A percentile compares a stretch with the other conserved stretches of the same genome.
These are phyloP conservation scores for Xestia sexstrigata DNA, from an alignment of 2,888 invertebrate species.

Conservation along the genomic window DNA sequence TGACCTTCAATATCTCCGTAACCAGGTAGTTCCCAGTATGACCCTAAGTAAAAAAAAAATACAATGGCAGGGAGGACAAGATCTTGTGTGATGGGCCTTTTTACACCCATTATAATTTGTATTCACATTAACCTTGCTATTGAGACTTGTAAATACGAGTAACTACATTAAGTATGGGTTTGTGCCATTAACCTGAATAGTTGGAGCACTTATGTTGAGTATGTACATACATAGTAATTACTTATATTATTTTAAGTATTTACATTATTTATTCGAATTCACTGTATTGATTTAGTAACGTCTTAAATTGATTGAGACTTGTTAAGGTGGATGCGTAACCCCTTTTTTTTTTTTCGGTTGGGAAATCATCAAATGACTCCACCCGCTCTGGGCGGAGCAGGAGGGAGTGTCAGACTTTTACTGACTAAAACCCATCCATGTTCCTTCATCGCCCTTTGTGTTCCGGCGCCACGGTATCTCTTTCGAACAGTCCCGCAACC, in stretches of 20 bases:
- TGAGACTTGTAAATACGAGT: slow-evolving; percentile 44
- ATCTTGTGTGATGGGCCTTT: background rate
- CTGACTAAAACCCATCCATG: no score
- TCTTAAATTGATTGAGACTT: background rate
- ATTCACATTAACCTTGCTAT: slow-evolving; percentile 40
- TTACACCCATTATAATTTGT: background rate
- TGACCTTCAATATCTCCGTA: background rate
- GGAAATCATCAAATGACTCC: no score
- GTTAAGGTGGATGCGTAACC: no score
- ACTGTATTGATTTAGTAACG: background rate
- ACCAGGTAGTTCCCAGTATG: background rate
- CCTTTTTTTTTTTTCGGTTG: no score
- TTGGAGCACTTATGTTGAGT: slow-evolving; percentile 11
- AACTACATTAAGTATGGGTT: slow-evolving; percentile 6
- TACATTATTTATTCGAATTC: background rate
- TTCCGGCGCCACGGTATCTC: no score
- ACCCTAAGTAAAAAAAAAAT: background rate
- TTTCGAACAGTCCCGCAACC: no score
- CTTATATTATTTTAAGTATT: background rate
- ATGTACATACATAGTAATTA: slow-evolving; percentile 4
- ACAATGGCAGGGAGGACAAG: background rate
- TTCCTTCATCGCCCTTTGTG: no score
- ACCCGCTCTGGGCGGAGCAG: no score
- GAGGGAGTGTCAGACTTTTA: no score
- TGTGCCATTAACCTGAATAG: slow-evolving; percentile 46